A percentile compares a stretch with the other conserved stretches of the same genome.
phyloP scores from a whole-genome alignment of 2,888 invertebrate species.

The Campaea margaritaria region DNA sequence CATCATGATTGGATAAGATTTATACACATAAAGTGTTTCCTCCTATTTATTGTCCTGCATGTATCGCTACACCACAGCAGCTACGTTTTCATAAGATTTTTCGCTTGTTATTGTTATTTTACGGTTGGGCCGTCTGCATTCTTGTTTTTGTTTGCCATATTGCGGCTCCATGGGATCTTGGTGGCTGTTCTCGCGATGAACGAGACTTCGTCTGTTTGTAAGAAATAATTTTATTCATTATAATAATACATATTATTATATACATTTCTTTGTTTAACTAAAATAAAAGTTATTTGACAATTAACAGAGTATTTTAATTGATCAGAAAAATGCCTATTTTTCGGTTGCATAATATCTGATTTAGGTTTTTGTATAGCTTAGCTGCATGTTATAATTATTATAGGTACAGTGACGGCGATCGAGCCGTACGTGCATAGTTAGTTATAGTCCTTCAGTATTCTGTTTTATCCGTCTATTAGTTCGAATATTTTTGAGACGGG shows the following conservation, averaged over 20 bases:
- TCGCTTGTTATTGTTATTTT: constrained; percentile 28
- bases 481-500: too few species aligned
- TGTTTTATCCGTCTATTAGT: too few species aligned
- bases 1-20: constrained; percentile 2
- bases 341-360: too few species aligned
- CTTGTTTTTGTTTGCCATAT: constrained; percentile 64
- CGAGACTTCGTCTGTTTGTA: constrained; percentile 74
- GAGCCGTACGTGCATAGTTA: too few species aligned
- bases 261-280: constrained; percentile 81
- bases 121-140: constrained; percentile 69
- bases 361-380: too few species aligned
- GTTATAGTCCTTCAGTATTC: too few species aligned
- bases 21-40: background rate
- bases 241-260: constrained; percentile 69
- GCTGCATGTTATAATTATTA: too few species aligned
- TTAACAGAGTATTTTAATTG: constrained; percentile 38
- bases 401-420: too few species aligned
- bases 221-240: constrained; percentile 77
- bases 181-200: constrained; percentile 74
- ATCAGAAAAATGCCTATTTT: background rate
- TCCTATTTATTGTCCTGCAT: constrained; percentile 14
- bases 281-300: constrained; percentile 83
- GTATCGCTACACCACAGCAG: constrained; percentile 26
- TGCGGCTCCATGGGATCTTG: constrained; percentile 71
- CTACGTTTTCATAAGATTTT: constrained; percentile 35